These are phyloP conservation scores for Eciton burchellii DNA, from an alignment of 1,140 invertebrate species.

Conservation along the genomic window DNA sequence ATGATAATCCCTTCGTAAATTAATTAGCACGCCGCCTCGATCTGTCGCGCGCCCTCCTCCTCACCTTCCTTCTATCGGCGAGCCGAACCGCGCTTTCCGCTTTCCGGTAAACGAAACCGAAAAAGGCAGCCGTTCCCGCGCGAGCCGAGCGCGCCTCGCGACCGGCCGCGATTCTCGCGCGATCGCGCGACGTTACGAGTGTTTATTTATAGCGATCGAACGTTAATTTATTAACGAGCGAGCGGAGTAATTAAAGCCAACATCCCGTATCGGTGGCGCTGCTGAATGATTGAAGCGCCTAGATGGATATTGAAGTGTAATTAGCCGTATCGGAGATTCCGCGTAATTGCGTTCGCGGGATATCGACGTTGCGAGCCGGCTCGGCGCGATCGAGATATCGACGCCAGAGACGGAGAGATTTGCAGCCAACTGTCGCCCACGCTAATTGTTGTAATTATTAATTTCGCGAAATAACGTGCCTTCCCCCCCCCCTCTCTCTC, in stretches of 20 bases:
- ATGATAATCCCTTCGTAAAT: conserved; percentile 72
- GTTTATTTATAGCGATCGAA: conserved; percentile 60
- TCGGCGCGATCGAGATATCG: conserved; percentile 21
- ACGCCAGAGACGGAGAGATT: neutral
- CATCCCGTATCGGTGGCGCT: conserved; percentile 64
- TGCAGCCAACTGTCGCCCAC: neutral
- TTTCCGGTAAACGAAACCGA: too few species aligned
- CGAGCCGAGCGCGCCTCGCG: too few species aligned
- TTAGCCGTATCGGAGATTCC: conserved; percentile 73
- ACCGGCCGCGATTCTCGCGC: neutral
- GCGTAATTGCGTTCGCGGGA: conserved; percentile 67
- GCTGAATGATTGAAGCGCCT: conserved; percentile 62
- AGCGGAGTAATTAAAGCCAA: conserved; percentile 70
- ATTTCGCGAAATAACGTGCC: conserved; percentile 18
- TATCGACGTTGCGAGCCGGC: conserved; percentile 46
- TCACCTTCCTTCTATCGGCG: neutral
- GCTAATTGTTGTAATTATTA: conserved; percentile 39
- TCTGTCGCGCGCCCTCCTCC: too few species aligned
- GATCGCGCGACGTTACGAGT: conserved; percentile 11
- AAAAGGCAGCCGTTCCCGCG: too few species aligned
- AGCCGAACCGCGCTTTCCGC: neutral
- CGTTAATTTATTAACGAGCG: conserved; percentile 69
- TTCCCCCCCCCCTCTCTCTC: too few species aligned
- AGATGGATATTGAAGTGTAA: conserved; percentile 72
- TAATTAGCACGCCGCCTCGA: conserved; percentile 54